phyloP scores from a whole-genome alignment of 64 coral and sea anemone genomes.

The Platygyra sinensis region DNA sequence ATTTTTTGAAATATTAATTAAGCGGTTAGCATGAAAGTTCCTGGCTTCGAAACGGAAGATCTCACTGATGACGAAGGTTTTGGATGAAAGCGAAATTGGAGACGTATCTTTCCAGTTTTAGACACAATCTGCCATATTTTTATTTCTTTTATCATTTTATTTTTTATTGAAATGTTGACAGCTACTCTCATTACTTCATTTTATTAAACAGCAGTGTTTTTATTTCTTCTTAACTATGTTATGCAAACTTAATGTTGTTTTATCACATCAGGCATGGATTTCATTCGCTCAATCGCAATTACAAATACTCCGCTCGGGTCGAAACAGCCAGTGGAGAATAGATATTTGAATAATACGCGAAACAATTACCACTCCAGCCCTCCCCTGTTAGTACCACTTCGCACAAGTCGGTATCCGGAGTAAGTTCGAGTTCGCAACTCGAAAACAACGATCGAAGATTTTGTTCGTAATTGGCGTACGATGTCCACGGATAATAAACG shows the following conservation, averaged over 20 bases:
- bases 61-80: background rate
- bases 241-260: background rate
- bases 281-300: conserved; percentile 19
- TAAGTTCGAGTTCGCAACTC: background rate
- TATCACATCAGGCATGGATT: background rate
- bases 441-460: background rate
- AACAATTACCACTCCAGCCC: background rate
- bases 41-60: no score
- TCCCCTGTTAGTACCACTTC: background rate
- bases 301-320: background rate
- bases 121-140: no score
- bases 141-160: no score
- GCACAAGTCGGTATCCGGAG: background rate
- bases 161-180: no score
- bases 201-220: conserved; percentile 15
- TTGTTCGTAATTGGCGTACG: background rate
- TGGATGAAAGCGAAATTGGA: background rate
- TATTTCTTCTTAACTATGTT: background rate
- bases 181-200: background rate
- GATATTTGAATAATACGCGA: background rate
- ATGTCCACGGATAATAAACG: conserved; percentile 34
- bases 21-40: background rate
- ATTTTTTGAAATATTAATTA: background rate
- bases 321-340: background rate
- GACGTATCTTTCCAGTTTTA: no score